Base-by-base conservation (phyloP, 2,888 invertebrate genomes). In the Dioctria rufipes region DNA sequence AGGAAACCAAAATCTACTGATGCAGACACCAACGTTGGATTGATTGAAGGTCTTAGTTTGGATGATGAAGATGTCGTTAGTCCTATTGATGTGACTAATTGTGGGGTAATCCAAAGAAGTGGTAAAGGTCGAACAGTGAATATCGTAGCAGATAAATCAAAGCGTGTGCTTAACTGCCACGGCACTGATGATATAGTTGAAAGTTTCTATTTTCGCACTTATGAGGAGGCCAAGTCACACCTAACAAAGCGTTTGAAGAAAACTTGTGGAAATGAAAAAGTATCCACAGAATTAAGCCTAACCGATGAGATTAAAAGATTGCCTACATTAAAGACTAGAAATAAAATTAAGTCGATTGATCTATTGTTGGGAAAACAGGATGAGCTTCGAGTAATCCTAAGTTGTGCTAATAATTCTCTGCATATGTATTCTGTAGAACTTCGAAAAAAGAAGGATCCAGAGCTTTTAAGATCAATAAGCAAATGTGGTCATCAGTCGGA, bases 401-500 rank as follows among this genome's bases (percentile, higher is more conserved):
- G 92, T 39, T 87, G 95, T 49, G 91, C 92, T 6, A 95, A 95
- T 86, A 98, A 98, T 86, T 92, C 92, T 1, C 89, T 97, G 5
- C 93, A 94, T 83, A 87, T 96, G 80, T 93, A 94, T 87, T 86
- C 88, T 3, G 91, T 93, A 77, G 89, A 88, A 80, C 84, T 91
- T 54, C 87, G 85, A 63, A 92, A 92, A 2, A 91, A 91, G 0
- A 90, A 91, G 85, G 84, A 88, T 39, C 61, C 83, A 0, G 92
- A 94, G 88, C 89, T 92, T 86, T 88, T 95, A 13, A 92, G 94
- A 82, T 92, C 92, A 78, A 91, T 97, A 66, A 90, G 91, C 1
- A 90, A 91, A 82, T 93, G 94, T 11, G 98, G 98, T 0, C 99
- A 99, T 89, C 94, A 96, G 80, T 95, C 95, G 66, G 97, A 98